Base-by-base conservation (phyloP, 2,797 vertebrate species). In the Pseudopleuronectes americanus region DNA sequence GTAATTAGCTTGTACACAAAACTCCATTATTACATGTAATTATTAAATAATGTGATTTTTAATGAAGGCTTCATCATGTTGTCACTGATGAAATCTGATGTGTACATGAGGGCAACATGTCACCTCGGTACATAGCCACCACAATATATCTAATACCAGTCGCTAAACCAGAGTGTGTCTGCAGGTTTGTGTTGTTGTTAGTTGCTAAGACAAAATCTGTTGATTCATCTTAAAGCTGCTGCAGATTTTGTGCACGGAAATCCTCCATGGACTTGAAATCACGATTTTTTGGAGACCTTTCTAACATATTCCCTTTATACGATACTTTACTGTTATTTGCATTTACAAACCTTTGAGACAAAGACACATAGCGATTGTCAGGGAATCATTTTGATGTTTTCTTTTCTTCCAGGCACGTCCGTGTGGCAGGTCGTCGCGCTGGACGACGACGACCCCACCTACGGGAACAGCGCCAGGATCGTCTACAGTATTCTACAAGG, bases 401-500 rank as follows among this genome's bases (percentile, higher is more conserved):
- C 0, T 13, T 21, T 3, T 31, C 47, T 75, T 76, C 82, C 19
- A 99, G 98, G 98, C 84, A 99, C 96, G 0, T 98, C 97, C 72
- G 97, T 99, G 87, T 92, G 98, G 67, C 98, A 99, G 93, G 96
- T 99, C 76, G 99, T 96, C 45, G 98, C 98, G 4, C 96, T 95
- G 1, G 98, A 99, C 74, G 97, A 96, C 0, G 98, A 99, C 58
- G 98, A 99, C 66, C 97, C 98, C 65, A 99, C 98, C 4, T 99
- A 99, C 23, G 98, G 98, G 88, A 99, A 99, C 87, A 99, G 98
- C 0, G 98, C 98, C 36, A 95, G 96, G 19, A 96, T 99, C 58
- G 97, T 99, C 57, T 99, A 99, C 91, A 99, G 98, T 63, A 98
- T 99, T 87, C 96, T 99, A 58, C 96, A 99, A 87, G 98, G 98